These are phyloP conservation scores for Ia io DNA, from an alignment of 2,113 vertebrate genomes.

Conservation along the genomic window DNA sequence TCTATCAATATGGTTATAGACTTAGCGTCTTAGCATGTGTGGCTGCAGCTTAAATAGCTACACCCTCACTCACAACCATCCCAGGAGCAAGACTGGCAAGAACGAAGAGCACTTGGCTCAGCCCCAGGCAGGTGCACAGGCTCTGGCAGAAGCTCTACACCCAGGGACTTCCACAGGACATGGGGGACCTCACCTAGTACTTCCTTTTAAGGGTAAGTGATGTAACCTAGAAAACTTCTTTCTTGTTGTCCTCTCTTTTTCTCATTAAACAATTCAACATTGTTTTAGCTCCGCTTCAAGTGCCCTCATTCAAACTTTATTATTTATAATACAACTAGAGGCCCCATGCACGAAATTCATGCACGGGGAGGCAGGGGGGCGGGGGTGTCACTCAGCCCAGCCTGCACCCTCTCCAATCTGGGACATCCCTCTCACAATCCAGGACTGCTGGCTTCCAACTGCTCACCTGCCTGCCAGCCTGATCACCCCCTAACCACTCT, in stretches of 20 bases:
- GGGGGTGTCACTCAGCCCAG: too few relatives aligned
- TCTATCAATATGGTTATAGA: not conserved
- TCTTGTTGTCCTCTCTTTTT: not conserved
- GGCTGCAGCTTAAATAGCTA: not conserved
- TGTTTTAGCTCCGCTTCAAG: not conserved
- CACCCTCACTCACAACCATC: not conserved
- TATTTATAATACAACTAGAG: not conserved
- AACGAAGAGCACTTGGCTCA: accelerated
- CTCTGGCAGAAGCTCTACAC: accelerated
- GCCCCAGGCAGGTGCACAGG: accelerated
- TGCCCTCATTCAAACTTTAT: not conserved
- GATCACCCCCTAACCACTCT: too few relatives aligned
- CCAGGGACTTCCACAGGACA: accelerated
- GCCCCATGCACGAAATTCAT: too few relatives aligned
- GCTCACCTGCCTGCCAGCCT: too few relatives aligned
- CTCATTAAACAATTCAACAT: not conserved
- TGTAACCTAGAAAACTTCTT: not conserved
- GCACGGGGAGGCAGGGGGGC: too few relatives aligned
- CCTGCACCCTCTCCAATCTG: too few relatives aligned
- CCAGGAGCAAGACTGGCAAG: too few relatives aligned
- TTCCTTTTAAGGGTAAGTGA: not conserved
- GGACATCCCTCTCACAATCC: too few relatives aligned
- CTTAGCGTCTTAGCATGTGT: not conserved
- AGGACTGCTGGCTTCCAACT: too few relatives aligned
- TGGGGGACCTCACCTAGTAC: accelerated